phyloP scores from a whole-genome alignment of 2,113 vertebrate genomes.

The Lonchura striata region DNA sequence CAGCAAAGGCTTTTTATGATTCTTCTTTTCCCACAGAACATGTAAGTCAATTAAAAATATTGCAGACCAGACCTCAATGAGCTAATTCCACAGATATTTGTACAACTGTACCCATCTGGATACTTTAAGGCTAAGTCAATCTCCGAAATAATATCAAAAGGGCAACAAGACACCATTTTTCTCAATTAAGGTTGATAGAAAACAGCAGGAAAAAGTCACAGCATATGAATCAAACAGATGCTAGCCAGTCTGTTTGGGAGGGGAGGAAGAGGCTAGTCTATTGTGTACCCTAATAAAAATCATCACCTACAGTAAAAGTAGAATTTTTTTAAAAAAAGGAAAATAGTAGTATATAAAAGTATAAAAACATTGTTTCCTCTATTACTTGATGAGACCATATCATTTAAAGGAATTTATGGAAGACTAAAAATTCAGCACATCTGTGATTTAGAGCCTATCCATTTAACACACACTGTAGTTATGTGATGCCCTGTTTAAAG shows the following conservation, averaged over 20 bases:
- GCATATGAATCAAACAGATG: slow-evolving; percentile 80
- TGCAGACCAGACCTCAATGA: slow-evolving; percentile 73
- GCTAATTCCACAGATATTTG: slow-evolving; percentile 79
- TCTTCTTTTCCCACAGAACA: slow-evolving; percentile 79
- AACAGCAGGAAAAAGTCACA: slow-evolving; percentile 83
- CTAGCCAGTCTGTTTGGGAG: slow-evolving; percentile 64
- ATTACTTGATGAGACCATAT: background rate
- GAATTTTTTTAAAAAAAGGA: background rate
- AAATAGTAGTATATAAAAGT: background rate
- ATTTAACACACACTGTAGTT: background rate
- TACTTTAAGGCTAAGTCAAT: slow-evolving; percentile 77
- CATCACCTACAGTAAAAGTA: slow-evolving; percentile 52
- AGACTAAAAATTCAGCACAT: background rate
- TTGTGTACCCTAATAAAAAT: slow-evolving; percentile 57
- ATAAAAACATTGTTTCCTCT: background rate
- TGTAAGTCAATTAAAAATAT: slow-evolving; percentile 86
- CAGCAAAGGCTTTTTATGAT: slow-evolving; percentile 78
- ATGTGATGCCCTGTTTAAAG: background rate
- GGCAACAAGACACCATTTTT: slow-evolving; percentile 80
- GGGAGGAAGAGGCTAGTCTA: slow-evolving; percentile 58
- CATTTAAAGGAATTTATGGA: background rate
- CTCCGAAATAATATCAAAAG: slow-evolving; percentile 80
- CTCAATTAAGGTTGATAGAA: slow-evolving; percentile 84
- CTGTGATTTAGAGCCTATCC: background rate
- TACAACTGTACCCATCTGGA: slow-evolving; percentile 74